These are phyloP conservation scores for Vicugna pacos DNA, from an alignment of 2,113 vertebrate genomes.

Conservation along the genomic window DNA sequence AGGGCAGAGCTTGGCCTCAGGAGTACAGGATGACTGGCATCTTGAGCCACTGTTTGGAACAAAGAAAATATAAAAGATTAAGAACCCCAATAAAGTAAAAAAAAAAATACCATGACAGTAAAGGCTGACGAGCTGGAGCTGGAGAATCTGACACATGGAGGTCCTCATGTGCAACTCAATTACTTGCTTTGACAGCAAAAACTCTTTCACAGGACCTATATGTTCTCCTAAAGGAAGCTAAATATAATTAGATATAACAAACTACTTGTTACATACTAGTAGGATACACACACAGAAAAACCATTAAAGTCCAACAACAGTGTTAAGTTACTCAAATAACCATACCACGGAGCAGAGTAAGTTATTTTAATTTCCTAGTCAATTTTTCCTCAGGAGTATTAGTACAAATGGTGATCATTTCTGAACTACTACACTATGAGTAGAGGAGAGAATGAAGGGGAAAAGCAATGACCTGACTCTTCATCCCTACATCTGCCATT, in stretches of 20 bases:
- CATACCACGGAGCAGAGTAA: neutral
- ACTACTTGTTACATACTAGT: neutral
- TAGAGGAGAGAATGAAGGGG: neutral
- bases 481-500: neutral
- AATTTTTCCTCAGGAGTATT: neutral
- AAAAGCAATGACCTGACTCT: neutral
- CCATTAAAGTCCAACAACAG: neutral
- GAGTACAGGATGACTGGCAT: neutral
- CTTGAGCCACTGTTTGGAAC: neutral
- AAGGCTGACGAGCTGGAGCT: neutral
- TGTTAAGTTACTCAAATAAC: conserved; percentile 3
- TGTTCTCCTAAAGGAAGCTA: neutral
- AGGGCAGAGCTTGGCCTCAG: neutral
- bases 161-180: neutral
- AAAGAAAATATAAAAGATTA: conserved; percentile 15
- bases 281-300: conserved; percentile 17
- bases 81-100: neutral
- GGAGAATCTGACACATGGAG: neutral
- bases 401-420: neutral
- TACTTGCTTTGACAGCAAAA: conserved; percentile 29
- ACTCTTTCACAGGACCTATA: neutral
- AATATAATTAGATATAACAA: conserved; percentile 1
- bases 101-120: neutral
- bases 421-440: neutral
- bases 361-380: conserved; percentile 31